Percentiles rank a stretch among this genome's conserved stretches.
Evolutionary conservation across 2,888 invertebrate genomes (phyloP).

Genomic region (Sarcophaga variegata): DNA sequence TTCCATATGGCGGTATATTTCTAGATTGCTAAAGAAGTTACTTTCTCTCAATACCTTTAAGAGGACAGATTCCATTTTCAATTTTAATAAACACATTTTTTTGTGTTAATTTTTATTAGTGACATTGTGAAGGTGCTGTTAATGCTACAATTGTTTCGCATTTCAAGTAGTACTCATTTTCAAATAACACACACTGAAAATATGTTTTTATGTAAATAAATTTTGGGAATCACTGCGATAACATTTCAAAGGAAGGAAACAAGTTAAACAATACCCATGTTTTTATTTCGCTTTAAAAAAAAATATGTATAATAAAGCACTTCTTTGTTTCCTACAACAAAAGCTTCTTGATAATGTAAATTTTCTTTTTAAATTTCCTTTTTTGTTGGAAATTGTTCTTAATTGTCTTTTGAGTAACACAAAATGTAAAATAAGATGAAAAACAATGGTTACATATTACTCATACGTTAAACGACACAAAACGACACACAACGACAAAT

Average conservation of each 20-base stretch:
- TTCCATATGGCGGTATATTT: too few species aligned
- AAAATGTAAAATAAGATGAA: conserved; percentile 24
- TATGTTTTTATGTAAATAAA: neutral
- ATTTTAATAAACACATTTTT: too few species aligned
- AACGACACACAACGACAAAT: too few species aligned
- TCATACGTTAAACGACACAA: neutral
- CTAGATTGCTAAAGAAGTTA: too few species aligned
- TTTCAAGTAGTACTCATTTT: too few species aligned
- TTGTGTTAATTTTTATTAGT: too few species aligned
- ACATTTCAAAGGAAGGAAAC: neutral
- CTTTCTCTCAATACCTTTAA: too few species aligned
- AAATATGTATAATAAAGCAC: neutral
- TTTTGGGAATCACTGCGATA: neutral
- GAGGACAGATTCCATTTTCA: too few species aligned
- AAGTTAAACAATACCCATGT: neutral
- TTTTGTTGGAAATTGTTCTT: conserved; percentile 63
- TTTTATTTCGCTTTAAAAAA: neutral
- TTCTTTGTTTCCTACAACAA: conserved; percentile 50
- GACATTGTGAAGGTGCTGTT: too few species aligned
- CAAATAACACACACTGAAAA: neutral
- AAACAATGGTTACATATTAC: neutral
- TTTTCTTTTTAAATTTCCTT: conserved; percentile 50
- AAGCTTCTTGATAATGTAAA: conserved; percentile 46
- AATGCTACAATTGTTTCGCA: too few species aligned
- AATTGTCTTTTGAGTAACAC: conserved; percentile 67